Evolutionary conservation across 2,113 vertebrate genomes (phyloP), one percentile per base, ranked within the genome.

Genomic region (Tragelaphus strepsiceros): DNA sequence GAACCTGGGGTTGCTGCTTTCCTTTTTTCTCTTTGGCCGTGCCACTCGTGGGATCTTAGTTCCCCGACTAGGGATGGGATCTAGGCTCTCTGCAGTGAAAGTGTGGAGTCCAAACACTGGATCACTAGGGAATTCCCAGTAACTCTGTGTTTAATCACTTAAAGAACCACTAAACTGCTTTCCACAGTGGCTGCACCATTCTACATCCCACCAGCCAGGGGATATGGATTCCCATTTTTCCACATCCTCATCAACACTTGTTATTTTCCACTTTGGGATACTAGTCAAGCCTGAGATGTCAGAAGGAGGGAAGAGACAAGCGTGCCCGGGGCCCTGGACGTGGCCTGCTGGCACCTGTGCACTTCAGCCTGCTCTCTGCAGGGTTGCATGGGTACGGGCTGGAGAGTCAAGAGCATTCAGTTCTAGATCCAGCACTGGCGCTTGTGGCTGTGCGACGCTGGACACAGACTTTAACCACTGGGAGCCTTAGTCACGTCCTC

Each of bases 381-480:
- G 67, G 26, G 51, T 74, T 26, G 22, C 19, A 53, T 61, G 89
- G 81, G 24, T 9, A 14, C 26, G 12, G 35, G 13, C 5, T 32
- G 24, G 0, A 0, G 54, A 84, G 81, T 21, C n/a, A 22, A 28
- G 62, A 59, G 46, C 21, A 43, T 7, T 59, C 10, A 1, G 24
- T n/a, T 26, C 84, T 39, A 61, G 88, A 19, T 22, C 49, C 1
- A 5, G 86, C 51, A 11, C 58, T 32, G 54, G 83, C 14, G 43
- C 19, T 3, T 2, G 15, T 5, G 11, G 46, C 39, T 59, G n/a
- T 64, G 32, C 88, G 46, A 12, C 15, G 35, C 54, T 13, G 10
- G 82, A 53, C 46, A 90, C 4, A 71, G 0, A 39, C 9, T 2
- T 53, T 51, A 56, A 19, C 2, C 0, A 0, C 1, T 10, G 94